Percentiles rank a stretch among this genome's conserved stretches.
These are phyloP conservation scores for Probaryconus sp. DNA, from an alignment of 1,140 invertebrate species.

Conservation along the genomic window DNA sequence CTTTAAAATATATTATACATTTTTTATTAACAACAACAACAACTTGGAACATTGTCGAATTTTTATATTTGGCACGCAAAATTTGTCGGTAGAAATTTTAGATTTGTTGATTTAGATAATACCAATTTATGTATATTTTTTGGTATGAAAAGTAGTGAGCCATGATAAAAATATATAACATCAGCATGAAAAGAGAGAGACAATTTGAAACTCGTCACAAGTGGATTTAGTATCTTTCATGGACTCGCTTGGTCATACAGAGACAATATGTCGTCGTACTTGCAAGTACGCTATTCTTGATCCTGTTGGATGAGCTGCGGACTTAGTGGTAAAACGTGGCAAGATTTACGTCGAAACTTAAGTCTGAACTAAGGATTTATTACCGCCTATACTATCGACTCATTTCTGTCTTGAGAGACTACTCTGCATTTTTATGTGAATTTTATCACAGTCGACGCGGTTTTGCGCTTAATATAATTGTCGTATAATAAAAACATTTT, in stretches of 20 bases:
- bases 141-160: conserved; percentile 1
- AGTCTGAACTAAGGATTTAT: conserved; percentile 76
- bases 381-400: conserved; percentile 62
- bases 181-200: conserved; percentile 68
- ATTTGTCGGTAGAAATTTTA: too few relatives aligned
- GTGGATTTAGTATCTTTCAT: conserved; percentile 72
- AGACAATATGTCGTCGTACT: conserved; percentile 66
- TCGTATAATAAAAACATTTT: conserved; percentile 9
- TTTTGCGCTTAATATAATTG: conserved; percentile 48
- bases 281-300: conserved; percentile 72
- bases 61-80: too few relatives aligned
- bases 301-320: conserved; percentile 75
- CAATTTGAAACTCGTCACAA: conserved; percentile 75
- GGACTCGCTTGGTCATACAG: conserved; percentile 54
- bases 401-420: conserved; percentile 58
- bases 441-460: conserved; percentile 43
- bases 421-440: conserved; percentile 64
- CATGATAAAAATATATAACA: conserved; percentile 54
- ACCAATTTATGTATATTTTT: conserved; percentile 11
- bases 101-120: too few relatives aligned
- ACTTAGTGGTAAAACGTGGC: conserved; percentile 78
- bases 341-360: conserved; percentile 77
- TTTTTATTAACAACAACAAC: too few relatives aligned
- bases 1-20: too few relatives aligned
- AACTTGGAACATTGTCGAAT: too few relatives aligned